These are phyloP conservation scores for Premnoplex brunnescens DNA, from an alignment of 2,797 vertebrate species.

Conservation along the genomic window DNA sequence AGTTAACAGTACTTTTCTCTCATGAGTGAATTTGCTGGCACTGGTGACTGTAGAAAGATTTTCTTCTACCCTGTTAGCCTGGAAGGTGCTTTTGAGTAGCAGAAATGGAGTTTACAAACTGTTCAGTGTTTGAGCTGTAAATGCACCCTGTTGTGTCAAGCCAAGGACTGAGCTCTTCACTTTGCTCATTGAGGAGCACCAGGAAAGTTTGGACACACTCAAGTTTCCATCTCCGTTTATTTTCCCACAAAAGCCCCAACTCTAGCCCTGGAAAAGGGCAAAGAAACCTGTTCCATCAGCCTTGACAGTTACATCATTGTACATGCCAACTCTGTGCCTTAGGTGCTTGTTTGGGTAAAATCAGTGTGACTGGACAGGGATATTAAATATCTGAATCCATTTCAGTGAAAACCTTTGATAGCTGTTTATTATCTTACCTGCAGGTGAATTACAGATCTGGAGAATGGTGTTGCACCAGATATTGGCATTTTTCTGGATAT, in stretches of 20 bases:
- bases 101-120: not conserved
- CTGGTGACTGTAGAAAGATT: not conserved
- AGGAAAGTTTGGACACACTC: not conserved
- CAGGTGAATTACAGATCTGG: not conserved
- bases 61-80: not conserved
- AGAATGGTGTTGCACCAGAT: not conserved
- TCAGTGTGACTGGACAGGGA: not conserved
- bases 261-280: not conserved
- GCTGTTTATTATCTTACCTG: not conserved
- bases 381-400: not conserved
- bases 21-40: not conserved
- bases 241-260: not conserved
- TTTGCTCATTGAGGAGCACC: not conserved
- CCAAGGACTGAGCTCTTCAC: not conserved
- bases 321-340: not conserved
- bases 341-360: not conserved
- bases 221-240: not conserved
- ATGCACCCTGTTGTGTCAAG: not conserved
- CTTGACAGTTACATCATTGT: not conserved
- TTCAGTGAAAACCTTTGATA: not conserved
- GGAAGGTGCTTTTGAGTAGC: not conserved
- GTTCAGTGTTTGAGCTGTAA: not conserved
- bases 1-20: not conserved
- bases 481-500: not conserved
- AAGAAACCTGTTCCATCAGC: not conserved